These are phyloP conservation scores for Whitmania pigra DNA, from an alignment of 1,140 invertebrate genomes.

Conservation along the genomic window DNA sequence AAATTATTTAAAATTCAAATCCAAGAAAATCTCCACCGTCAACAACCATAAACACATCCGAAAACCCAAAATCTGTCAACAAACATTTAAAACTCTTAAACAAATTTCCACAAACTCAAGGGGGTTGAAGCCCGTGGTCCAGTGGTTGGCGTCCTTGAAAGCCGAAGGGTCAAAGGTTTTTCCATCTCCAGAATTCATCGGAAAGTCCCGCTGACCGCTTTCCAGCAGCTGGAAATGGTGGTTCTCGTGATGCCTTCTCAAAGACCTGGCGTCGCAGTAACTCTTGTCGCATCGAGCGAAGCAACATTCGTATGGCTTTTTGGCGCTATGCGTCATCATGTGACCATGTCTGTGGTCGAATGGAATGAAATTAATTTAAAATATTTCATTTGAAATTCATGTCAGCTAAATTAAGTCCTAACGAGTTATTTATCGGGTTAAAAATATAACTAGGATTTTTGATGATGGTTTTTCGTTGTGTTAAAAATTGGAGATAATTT, in stretches of 20 bases:
- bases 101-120: constrained; percentile 2
- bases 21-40: too few species aligned
- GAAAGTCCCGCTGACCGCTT: background rate
- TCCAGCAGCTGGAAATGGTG: constrained; percentile 53
- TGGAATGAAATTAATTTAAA: too few species aligned
- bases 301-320: constrained; percentile 93
- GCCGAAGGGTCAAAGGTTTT: background rate
- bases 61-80: too few species aligned
- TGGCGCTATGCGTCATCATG: constrained; percentile 89
- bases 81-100: too few species aligned
- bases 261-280: constrained; percentile 85
- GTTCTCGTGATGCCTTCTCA: constrained; percentile 84
- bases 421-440: too few species aligned
- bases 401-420: background rate
- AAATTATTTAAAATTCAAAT: too few species aligned
- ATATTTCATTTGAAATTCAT: too few species aligned
- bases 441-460: too few species aligned
- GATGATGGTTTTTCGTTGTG: too few species aligned
- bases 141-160: background rate
- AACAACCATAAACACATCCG: too few species aligned
- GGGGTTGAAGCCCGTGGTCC: constrained; percentile 13
- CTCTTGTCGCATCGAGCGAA: constrained; percentile 89
- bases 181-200: background rate
- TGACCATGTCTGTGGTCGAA: constrained; percentile 82
- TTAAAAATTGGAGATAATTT: too few species aligned